Evolutionary conservation across 2,888 invertebrate genomes (phyloP).

Genomic region (Eilema sororculum): DNA sequence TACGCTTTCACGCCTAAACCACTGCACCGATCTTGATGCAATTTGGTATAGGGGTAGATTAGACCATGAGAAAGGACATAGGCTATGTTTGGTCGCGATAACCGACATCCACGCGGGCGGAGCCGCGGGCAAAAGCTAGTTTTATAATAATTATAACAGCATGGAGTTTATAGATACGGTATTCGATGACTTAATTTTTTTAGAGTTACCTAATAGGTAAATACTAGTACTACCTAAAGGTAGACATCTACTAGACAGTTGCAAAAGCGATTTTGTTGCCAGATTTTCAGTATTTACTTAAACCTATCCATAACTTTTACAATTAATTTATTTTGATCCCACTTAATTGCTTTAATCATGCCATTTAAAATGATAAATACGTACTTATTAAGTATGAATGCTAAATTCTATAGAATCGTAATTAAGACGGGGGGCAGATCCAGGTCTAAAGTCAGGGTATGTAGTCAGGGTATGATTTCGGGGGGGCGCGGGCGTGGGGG

Average conservation of each 20-base stretch:
- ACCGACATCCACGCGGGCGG: no score
- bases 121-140: no score
- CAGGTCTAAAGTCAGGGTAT: no score
- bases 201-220: neutral
- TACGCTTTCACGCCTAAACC: no score
- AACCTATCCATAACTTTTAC: slow-evolving; percentile 8
- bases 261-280: neutral
- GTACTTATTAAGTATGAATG: neutral
- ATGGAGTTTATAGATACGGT: neutral
- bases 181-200: neutral
- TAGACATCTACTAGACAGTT: neutral
- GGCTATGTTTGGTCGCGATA: no score
- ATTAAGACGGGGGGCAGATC: no score
- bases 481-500: no score
- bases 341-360: slow-evolving; percentile 28
- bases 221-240: neutral
- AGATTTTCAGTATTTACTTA: neutral
- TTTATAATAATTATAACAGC: no score
- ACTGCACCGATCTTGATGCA: no score
- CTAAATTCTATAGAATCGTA: neutral
- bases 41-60: no score
- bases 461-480: no score
- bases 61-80: no score
- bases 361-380: neutral
- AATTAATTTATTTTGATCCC: slow-evolving; percentile 45